These are phyloP conservation scores for Iselma pallidipennis DNA, from an alignment of 2,888 invertebrate species.

Conservation along the genomic window DNA sequence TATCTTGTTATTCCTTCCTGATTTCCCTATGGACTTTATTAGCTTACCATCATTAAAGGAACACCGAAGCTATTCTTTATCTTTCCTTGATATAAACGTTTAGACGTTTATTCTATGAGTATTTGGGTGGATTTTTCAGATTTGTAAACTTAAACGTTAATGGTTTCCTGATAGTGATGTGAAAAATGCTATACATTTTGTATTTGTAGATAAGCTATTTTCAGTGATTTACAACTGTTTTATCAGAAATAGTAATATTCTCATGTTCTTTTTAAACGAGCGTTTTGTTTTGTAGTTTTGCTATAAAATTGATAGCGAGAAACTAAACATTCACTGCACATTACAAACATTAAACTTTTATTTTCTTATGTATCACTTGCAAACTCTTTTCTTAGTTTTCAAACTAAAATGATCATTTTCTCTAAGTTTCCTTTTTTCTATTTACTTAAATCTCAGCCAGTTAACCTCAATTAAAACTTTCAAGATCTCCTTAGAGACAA, in stretches of 20 bases:
- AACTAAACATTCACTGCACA: conserved; percentile 9
- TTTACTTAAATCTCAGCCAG: neutral
- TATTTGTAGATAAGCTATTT: conserved; percentile 21
- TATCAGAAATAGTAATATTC: conserved; percentile 16
- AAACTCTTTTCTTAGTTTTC: neutral
- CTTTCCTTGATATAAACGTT: conserved; percentile 11
- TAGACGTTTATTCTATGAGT: conserved; percentile 12
- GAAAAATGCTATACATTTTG: conserved; percentile 21
- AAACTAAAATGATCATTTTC: conserved; percentile 8
- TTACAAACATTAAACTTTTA: conserved; percentile 16
- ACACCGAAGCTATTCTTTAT: conserved; percentile 19
- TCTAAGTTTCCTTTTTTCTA: conserved; percentile 2
- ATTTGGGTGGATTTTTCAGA: conserved; percentile 11
- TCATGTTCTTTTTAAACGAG: conserved; percentile 14
- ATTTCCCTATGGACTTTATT: conserved; percentile 27
- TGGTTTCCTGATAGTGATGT: conserved; percentile 16
- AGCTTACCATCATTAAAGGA: conserved; percentile 24
- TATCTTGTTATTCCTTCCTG: conserved; percentile 24
- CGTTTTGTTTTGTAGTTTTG: conserved; percentile 16
- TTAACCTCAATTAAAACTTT: conserved; percentile 7
- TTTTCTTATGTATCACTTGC: neutral
- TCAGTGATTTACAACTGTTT: conserved; percentile 22
- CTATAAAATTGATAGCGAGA: conserved; percentile 12
- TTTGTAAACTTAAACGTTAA: conserved; percentile 18
- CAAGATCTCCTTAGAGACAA: neutral